These are phyloP conservation scores for Falcunculus frontatus DNA, from an alignment of 2,113 vertebrate species.

Conservation along the genomic window DNA sequence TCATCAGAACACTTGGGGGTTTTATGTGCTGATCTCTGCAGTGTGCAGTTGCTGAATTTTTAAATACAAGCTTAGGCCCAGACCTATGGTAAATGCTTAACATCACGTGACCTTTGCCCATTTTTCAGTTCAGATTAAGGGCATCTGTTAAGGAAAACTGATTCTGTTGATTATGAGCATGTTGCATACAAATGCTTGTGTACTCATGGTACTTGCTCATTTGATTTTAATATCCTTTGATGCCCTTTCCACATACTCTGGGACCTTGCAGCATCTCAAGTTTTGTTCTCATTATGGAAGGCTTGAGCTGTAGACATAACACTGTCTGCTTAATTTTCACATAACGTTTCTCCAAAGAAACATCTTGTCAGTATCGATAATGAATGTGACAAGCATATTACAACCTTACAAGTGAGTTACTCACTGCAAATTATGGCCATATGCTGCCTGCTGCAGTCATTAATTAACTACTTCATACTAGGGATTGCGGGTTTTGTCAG, in stretches of 20 bases:
- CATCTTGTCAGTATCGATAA: neutral
- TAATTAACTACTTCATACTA: neutral
- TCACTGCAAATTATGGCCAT: neutral
- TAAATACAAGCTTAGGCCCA: neutral
- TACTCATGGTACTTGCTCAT: neutral
- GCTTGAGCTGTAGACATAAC: neutral
- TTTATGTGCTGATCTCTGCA: neutral
- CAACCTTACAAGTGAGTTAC: neutral
- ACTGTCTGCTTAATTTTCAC: neutral
- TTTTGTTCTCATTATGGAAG: neutral
- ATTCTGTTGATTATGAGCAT: neutral
- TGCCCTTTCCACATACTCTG: neutral
- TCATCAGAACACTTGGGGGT: neutral
- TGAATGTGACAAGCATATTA: neutral
- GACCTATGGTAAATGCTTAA: neutral
- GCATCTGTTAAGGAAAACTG: neutral
- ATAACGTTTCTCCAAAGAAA: neutral
- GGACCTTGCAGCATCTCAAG: neutral
- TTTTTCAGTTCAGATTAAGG: neutral
- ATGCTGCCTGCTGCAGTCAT: neutral
- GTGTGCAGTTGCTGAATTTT: neutral
- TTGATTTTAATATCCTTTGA: neutral
- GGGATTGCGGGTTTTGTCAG: neutral
- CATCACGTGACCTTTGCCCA: neutral
- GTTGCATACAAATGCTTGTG: neutral